phyloP scores from a whole-genome alignment of 1,140 invertebrate genomes.

The Drosophila setifemur region DNA sequence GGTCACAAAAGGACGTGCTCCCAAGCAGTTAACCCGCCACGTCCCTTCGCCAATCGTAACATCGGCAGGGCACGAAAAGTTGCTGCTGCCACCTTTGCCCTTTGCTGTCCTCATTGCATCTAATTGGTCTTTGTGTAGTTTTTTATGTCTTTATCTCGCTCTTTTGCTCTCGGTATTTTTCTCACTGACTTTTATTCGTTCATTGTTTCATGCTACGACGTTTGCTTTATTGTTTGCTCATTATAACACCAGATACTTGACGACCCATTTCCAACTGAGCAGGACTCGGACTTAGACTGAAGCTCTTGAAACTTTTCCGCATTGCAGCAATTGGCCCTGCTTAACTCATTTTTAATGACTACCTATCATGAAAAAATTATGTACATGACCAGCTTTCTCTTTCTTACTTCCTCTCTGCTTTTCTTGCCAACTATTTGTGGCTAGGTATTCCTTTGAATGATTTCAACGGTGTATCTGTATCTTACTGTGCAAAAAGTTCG shows the following conservation, averaged over 20 bases:
- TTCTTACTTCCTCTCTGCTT: not conserved
- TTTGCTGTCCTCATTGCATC: slow-evolving; percentile 48
- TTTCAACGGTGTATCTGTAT: slow-evolving; percentile 5
- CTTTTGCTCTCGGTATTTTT: not conserved
- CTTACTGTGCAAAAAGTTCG: slow-evolving; percentile 58
- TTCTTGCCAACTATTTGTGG: slow-evolving; percentile 8
- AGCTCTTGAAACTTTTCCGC: slow-evolving; percentile 47
- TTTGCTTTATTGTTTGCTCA: slow-evolving; percentile 80
- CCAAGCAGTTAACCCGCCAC: not conserved
- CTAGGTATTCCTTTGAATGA: not conserved
- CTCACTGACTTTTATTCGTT: slow-evolving; percentile 18
- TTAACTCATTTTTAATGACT: slow-evolving; percentile 82
- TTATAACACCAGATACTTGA: slow-evolving; percentile 64
- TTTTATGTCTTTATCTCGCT: slow-evolving; percentile 3
- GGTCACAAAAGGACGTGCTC: slow-evolving; percentile 43
- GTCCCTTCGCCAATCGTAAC: slow-evolving; percentile 52
- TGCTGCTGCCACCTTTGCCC: slow-evolving; percentile 41
- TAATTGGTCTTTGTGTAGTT: slow-evolving; percentile 68
- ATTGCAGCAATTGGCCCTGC: slow-evolving; percentile 69
- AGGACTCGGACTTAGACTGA: slow-evolving; percentile 7
- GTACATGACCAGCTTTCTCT: slow-evolving; percentile 26
- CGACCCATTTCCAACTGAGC: slow-evolving; percentile 8
- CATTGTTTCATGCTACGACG: slow-evolving; percentile 68
- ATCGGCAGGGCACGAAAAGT: slow-evolving; percentile 74
- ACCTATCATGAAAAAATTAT: slow-evolving; percentile 80